Percentiles rank a stretch among this genome's conserved stretches.
Conservation (phyloP, 1,140 invertebrate species). For the Druon quercuslanigerum region DNA sequence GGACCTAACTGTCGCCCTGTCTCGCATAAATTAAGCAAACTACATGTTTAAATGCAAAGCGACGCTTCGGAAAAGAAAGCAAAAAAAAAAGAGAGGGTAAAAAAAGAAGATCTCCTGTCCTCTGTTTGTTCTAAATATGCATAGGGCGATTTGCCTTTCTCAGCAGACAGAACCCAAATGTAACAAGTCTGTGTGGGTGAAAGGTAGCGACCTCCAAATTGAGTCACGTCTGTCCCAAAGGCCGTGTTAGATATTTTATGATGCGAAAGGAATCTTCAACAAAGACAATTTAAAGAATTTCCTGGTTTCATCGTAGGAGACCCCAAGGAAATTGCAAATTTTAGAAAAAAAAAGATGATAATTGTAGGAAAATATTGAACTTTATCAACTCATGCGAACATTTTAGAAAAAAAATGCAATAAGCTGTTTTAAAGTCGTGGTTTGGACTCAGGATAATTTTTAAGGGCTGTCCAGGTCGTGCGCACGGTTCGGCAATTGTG, state of each 20-base stretch:
- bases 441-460: no score
- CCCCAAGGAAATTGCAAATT: not conserved
- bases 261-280: conserved; percentile 17
- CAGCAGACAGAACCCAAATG: conserved; percentile 3
- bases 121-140: conserved; percentile 45
- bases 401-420: no score
- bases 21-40: conserved; percentile 50
- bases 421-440: no score
- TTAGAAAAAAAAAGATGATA: not conserved
- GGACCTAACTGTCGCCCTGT: conserved; percentile 16
- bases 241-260: conserved; percentile 27
- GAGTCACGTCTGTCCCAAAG: conserved; percentile 24
- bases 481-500: no score
- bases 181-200: conserved; percentile 13
- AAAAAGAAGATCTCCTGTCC: not conserved
- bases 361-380: no score
- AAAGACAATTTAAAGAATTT: not conserved
- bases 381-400: no score
- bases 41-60: conserved; percentile 53
- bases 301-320: not conserved
- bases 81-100: not conserved
- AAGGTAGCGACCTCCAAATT: conserved; percentile 18
- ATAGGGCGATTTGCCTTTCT: conserved; percentile 31
- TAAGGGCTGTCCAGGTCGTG: no score
- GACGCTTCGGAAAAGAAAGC: conserved; percentile 25